phyloP scores from a whole-genome alignment of 37 sponge, comb jelly and placozoan species.

The Axinella damicornis region DNA sequence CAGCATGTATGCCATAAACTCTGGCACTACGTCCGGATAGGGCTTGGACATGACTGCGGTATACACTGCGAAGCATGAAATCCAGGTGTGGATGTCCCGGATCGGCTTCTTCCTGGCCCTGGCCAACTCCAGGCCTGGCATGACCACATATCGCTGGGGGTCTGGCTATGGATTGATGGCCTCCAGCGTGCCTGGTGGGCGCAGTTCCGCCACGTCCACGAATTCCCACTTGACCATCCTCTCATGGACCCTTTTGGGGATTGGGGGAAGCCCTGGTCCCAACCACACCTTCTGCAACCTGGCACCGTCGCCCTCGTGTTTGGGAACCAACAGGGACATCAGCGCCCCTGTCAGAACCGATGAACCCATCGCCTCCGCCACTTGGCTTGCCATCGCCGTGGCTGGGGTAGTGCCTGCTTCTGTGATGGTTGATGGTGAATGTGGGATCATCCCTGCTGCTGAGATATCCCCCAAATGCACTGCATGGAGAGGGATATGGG shows the following conservation, averaged over 20 bases:
- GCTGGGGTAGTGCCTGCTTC: too few relatives aligned
- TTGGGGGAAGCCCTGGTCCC: conserved; percentile 6
- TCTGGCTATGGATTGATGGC: neutral
- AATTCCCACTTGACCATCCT: conserved; percentile 15
- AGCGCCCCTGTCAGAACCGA: too few relatives aligned
- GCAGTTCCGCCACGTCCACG: conserved; percentile 18
- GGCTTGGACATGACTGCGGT: neutral
- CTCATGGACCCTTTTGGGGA: neutral
- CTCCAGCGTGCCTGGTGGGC: neutral
- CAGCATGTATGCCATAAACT: neutral
- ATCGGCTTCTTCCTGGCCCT: neutral
- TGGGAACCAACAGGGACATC: too few relatives aligned
- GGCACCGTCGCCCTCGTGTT: too few relatives aligned
- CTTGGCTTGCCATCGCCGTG: too few relatives aligned
- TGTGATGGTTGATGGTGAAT: too few relatives aligned
- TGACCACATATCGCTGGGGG: neutral
- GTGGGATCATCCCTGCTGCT: too few relatives aligned
- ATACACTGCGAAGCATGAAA: neutral
- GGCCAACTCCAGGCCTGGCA: conserved; percentile 1
- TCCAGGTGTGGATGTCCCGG: neutral
- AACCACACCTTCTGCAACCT: conserved; percentile 4
- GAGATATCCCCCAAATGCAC: too few relatives aligned
- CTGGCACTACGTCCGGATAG: neutral
- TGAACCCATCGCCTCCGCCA: too few relatives aligned
- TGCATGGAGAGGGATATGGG: too few relatives aligned